A percentile compares a stretch with the other conserved stretches of the same genome.
Conservation (phyloP, 2,888 invertebrate species). For the Coleophora deauratella region DNA sequence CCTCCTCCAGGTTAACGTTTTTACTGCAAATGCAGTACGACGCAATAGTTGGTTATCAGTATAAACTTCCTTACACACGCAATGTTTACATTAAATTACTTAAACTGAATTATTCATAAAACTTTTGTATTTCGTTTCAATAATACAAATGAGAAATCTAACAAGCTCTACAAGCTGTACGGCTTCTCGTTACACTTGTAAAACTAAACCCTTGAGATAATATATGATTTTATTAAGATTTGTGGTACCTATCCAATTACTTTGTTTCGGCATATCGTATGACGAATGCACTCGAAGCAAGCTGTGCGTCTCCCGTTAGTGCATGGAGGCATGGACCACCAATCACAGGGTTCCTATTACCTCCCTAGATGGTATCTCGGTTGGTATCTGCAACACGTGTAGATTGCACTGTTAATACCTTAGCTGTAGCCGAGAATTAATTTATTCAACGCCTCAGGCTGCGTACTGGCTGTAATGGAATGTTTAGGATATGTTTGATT, state of each 20-base stretch:
- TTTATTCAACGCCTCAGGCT: too few species aligned
- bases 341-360: conserved; percentile 53
- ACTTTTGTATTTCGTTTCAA: too few species aligned
- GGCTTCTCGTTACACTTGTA: not conserved
- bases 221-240: conserved; percentile 1
- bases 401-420: too few species aligned
- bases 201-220: conserved; percentile 1
- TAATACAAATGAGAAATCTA: too few species aligned
- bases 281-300: conserved; percentile 45
- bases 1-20: conserved; percentile 3
- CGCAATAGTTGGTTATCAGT: not conserved
- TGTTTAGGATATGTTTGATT: too few species aligned
- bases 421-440: too few species aligned
- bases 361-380: conserved; percentile 13
- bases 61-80: not conserved
- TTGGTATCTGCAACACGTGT: conserved; percentile 12
- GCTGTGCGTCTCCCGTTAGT: conserved; percentile 55
- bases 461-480: too few species aligned
- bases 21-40: conserved; percentile 7
- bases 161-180: too few species aligned
- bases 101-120: not conserved
- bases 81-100: not conserved
- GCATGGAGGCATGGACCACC: conserved; percentile 55
- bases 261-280: conserved; percentile 51
- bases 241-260: conserved; percentile 16